Conservation (phyloP, 2,888 invertebrate genomes). For the Emesis furor region DNA sequence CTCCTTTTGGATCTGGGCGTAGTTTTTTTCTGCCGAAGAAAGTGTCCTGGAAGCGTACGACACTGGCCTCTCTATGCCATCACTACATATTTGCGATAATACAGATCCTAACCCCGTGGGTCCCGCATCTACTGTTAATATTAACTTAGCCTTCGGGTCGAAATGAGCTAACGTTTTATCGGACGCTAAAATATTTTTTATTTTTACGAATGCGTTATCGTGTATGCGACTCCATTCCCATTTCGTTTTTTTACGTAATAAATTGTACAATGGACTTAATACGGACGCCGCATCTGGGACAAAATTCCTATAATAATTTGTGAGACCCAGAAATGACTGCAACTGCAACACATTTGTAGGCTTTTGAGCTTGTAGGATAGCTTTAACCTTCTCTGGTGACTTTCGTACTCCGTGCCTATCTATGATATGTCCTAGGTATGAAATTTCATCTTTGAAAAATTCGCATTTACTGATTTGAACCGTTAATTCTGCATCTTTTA, state of each 20-base stretch:
- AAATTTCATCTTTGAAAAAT: slow-evolving; percentile 61
- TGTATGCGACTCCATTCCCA: slow-evolving; percentile 51
- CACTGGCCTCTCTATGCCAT: slow-evolving; percentile 59
- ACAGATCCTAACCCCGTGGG: slow-evolving; percentile 49
- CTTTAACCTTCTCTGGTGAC: slow-evolving; percentile 66
- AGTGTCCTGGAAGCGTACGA: slow-evolving; percentile 72
- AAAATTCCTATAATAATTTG: slow-evolving; percentile 75
- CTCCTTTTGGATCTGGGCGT: slow-evolving; percentile 59
- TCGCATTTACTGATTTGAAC: slow-evolving; percentile 58
- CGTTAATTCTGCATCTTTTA: slow-evolving; percentile 56
- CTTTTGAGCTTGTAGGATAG: slow-evolving; percentile 65
- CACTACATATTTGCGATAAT: slow-evolving; percentile 48
- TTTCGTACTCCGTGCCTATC: slow-evolving; percentile 60
- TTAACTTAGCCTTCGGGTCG: slow-evolving; percentile 36
- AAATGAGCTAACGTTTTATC: slow-evolving; percentile 47
- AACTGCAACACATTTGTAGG: slow-evolving; percentile 66
- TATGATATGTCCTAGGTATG: slow-evolving; percentile 70
- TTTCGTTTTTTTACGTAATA: slow-evolving; percentile 48
- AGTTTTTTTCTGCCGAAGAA: slow-evolving; percentile 63
- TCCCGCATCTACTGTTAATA: slow-evolving; percentile 57
- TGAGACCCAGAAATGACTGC: slow-evolving; percentile 72
- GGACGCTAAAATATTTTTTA: slow-evolving; percentile 46
- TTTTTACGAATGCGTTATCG: slow-evolving; percentile 39
- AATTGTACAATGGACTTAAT: slow-evolving; percentile 65
- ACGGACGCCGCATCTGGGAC: slow-evolving; percentile 69